A percentile compares a stretch with the other conserved stretches of the same genome.
These are phyloP conservation scores for Pipistrellus nathusii DNA, from an alignment of 2,797 vertebrate genomes.

Conservation along the genomic window DNA sequence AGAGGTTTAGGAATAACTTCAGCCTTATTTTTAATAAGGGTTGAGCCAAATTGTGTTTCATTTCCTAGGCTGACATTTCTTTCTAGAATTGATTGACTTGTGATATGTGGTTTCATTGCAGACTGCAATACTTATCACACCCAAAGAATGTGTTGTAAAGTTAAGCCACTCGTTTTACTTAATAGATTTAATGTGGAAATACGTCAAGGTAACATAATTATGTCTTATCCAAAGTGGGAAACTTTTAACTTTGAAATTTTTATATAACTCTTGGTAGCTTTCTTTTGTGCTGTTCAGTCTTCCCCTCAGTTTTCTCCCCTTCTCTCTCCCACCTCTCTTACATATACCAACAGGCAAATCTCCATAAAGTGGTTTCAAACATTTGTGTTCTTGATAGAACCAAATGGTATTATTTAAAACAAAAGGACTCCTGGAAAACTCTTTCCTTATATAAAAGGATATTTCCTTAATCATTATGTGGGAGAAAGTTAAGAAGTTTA, in stretches of 20 bases:
- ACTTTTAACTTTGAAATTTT: neutral
- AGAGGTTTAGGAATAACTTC: neutral
- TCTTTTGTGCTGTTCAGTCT: neutral
- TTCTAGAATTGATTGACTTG: neutral
- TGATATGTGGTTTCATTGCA: neutral
- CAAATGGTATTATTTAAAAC: neutral
- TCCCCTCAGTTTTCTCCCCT: accelerated
- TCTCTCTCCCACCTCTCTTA: accelerated
- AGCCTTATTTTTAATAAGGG: neutral
- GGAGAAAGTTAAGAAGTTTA: neutral
- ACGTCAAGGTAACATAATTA: neutral
- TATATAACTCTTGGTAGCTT: neutral
- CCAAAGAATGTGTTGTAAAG: neutral
- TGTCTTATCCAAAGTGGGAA: neutral
- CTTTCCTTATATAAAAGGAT: neutral
- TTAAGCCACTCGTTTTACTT: slow-evolving; percentile 7
- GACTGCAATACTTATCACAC: neutral
- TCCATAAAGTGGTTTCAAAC: neutral
- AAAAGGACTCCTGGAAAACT: neutral
- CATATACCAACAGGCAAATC: neutral
- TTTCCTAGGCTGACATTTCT: neutral
- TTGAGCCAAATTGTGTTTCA: neutral
- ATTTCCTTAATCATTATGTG: neutral
- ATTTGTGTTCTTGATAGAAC: neutral
- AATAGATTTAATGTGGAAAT: neutral